Base-by-base conservation (phyloP, 2,888 invertebrate species). In the Erpobdella octoculata region DNA sequence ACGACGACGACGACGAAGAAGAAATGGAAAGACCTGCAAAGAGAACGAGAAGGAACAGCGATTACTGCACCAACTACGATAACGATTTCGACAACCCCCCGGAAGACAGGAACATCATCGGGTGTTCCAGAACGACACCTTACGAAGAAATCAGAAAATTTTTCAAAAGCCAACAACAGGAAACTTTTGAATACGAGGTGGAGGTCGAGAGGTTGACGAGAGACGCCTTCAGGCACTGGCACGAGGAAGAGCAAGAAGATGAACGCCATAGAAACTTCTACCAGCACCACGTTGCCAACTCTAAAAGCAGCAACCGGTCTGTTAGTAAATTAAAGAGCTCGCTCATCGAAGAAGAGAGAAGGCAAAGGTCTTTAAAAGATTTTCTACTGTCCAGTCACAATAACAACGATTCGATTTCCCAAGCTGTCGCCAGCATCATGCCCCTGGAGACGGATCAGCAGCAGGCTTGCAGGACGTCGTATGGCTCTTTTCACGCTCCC, bases 381-480 rank as follows among this genome's bases (percentile, higher is more conserved):
- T n/a, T n/a, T n/a, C n/a, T n/a, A n/a, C 12, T 41, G 9, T 33
- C 6, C 35, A 35, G n/a, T 31, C n/a, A n/a, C 62, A 62, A 62
- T 12, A 35, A 62, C 8, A 15, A 28, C 25, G 62, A 62, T n/a
- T 33, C 33, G 6, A 62, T 62, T 62, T 62, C 62, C 33, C 62
- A 62, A 35, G 62, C 62, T n/a, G 62, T 62, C n/a, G 33, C 2
- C 28, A 62, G 62, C 62, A 62, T 62, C 33, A n/a, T 62, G n/a
- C 62, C 62, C n/a, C n/a, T n/a, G 33, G 62, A 53, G 53, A 28
- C 21, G 4, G 15, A 8, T 21, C 28, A 25, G 2, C n/a, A n/a
- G n/a, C n/a, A n/a, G n/a, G n/a, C n/a, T n/a, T n/a, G n/a, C n/a
- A n/a, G n/a, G n/a, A n/a, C n/a, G n/a, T n/a, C n/a, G n/a, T n/a